These are phyloP conservation scores for Leiothrix lutea DNA, from an alignment of 2,113 vertebrate species.

Conservation along the genomic window DNA sequence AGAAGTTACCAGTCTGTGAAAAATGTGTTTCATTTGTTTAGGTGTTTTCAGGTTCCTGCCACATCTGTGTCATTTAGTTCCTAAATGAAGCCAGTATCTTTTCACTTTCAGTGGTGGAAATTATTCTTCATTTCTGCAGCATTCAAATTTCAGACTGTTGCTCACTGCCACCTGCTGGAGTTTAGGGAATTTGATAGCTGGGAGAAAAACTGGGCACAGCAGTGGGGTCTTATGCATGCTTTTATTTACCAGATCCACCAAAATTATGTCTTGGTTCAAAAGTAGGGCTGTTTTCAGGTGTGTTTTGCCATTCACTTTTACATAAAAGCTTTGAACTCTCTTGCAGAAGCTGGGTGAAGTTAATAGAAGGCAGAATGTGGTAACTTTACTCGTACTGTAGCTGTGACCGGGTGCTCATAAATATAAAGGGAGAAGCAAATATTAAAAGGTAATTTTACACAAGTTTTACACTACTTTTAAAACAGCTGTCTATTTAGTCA, in stretches of 20 bases:
- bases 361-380: not conserved
- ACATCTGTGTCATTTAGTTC: not conserved
- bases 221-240: not conserved
- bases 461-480: not conserved
- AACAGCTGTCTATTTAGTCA: not conserved
- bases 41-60: not conserved
- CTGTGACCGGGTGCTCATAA: not conserved
- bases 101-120: not conserved
- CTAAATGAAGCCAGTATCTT: not conserved
- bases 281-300: not conserved
- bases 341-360: not conserved
- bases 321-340: not conserved
- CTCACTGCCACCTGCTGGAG: constrained; percentile 62
- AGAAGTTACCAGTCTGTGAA: constrained; percentile 10
- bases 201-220: not conserved
- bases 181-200: not conserved
- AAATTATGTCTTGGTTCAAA: not conserved
- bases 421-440: not conserved
- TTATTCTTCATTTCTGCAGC: not conserved
- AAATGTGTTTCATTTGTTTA: constrained; percentile 36
- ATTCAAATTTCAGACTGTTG: not conserved
- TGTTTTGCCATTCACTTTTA: not conserved
- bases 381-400: not conserved
- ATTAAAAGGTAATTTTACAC: not conserved
- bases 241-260: not conserved